Evolutionary conservation across 1,140 invertebrate species (phyloP), one percentile per base, ranked within the genome.

Genomic region (Aphaenogaster rudis): DNA sequence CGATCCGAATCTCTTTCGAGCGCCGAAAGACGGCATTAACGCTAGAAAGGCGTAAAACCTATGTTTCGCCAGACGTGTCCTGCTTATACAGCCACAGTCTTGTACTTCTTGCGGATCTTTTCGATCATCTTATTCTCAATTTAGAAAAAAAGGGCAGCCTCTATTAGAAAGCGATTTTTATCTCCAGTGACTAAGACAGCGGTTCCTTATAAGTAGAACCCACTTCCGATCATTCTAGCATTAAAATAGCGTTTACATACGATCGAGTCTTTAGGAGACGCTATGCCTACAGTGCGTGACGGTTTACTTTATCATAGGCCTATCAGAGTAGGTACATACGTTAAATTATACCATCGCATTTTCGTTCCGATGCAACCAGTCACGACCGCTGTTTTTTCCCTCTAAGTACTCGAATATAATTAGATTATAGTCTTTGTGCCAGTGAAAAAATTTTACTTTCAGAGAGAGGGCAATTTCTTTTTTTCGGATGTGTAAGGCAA

Each of bases 401-500:
- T 54, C 71, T 88, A 90, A 91, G 77, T 91, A 90, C 52, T 91
- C 64, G 71, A 80, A 48, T 78, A 78, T 28, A 79, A 59, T 3
- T 57, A 52, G 45, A 86, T 69, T 84, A 63, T 86, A 71, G 78
- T 71, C 45, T 79, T 54, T 13, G 33, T 84, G 59, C 15, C 54
- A 64, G 48, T 63, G 61, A 80, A n/a, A 59, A 90, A 67, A 74
- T 84, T 71, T 87, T 88, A 92, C 84, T 87, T 91, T 71, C 82
- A 85, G 54, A 71, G 59, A 64, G 52, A 88, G 67, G 4, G 11
- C 82, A 86, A 89, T 74, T 78, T 59, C 76, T 63, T 76, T 39
- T 74, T 33, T 81, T 33, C 64, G 52, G 15, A 52, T 90, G 15
- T 90, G 15, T 87, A 92, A 90, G 88, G 87, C 88, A 91, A 88